Evolutionary conservation across 2,113 vertebrate genomes (phyloP).

Genomic region (Tonatia bakeri): DNA sequence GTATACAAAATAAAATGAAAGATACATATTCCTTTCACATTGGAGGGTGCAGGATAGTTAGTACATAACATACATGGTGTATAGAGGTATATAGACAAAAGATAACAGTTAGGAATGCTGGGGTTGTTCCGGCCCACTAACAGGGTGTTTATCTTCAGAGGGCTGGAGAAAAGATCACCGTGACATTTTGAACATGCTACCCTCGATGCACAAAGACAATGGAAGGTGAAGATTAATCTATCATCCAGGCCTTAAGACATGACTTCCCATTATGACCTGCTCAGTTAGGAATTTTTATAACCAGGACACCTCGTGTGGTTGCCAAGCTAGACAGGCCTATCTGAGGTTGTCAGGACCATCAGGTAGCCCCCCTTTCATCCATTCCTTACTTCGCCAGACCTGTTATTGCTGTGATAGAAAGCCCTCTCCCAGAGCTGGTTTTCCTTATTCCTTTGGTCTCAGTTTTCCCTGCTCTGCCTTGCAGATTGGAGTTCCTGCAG

Average conservation of each 20-base stretch:
- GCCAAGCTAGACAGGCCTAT: background rate
- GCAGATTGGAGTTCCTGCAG: background rate
- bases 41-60: background rate
- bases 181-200: background rate
- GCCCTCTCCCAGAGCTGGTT: background rate
- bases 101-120: background rate
- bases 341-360: background rate
- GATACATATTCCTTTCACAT: background rate
- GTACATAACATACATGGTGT: background rate
- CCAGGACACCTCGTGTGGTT: background rate
- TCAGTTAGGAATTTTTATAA: background rate
- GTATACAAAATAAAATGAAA: background rate
- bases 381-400: background rate
- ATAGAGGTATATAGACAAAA: background rate
- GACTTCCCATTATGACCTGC: background rate
- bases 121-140: background rate
- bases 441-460: background rate
- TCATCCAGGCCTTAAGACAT: background rate
- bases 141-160: background rate
- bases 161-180: background rate
- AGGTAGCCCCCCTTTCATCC: background rate
- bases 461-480: background rate
- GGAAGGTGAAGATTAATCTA: background rate
- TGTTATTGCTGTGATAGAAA: background rate
- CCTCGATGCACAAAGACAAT: background rate